A percentile compares a stretch with the other conserved stretches of the same genome.
Evolutionary conservation across 2,888 invertebrate genomes (phyloP).

Genomic region (Mesorhabditis belari): DNA sequence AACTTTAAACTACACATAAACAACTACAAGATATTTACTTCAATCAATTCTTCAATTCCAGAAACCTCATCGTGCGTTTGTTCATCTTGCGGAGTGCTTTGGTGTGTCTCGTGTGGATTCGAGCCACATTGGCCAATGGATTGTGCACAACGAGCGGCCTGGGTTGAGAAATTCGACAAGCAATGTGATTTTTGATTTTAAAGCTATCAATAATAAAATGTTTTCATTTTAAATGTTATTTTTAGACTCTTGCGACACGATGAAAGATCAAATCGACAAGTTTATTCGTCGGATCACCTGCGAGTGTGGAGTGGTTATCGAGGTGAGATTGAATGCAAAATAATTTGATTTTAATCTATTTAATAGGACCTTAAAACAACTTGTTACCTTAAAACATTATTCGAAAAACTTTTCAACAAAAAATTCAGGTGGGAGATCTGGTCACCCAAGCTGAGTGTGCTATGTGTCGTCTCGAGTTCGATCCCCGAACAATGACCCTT

Average conservation of each 20-base stretch:
- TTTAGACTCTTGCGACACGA: background rate
- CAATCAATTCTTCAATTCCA: background rate
- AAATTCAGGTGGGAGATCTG: constrained; percentile 9
- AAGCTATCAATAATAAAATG: background rate
- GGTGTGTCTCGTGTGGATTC: constrained; percentile 26
- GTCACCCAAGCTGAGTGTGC: constrained; percentile 13
- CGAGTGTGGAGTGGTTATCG: background rate
- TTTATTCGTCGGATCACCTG: background rate
- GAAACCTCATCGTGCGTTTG: constrained; percentile 13
- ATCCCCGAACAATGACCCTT: constrained; percentile 11
- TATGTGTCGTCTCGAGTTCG: constrained; percentile 20
- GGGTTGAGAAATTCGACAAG: constrained; percentile 26
- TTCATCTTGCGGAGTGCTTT: constrained; percentile 22
- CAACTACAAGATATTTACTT: background rate
- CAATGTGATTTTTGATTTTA: constrained; percentile 10
- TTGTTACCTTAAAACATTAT: too few species aligned
- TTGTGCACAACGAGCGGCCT: constrained; percentile 20
- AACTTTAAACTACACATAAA: background rate
- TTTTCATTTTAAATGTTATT: too few species aligned
- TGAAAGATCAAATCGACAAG: background rate
- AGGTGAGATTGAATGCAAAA: background rate
- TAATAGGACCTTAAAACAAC: too few species aligned
- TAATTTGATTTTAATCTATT: too few species aligned
- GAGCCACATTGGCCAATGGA: constrained; percentile 40
- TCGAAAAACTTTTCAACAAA: constrained; percentile 7